Evolutionary conservation across 2,113 vertebrate genomes (phyloP).

Genomic region (Taxidea taxus): DNA sequence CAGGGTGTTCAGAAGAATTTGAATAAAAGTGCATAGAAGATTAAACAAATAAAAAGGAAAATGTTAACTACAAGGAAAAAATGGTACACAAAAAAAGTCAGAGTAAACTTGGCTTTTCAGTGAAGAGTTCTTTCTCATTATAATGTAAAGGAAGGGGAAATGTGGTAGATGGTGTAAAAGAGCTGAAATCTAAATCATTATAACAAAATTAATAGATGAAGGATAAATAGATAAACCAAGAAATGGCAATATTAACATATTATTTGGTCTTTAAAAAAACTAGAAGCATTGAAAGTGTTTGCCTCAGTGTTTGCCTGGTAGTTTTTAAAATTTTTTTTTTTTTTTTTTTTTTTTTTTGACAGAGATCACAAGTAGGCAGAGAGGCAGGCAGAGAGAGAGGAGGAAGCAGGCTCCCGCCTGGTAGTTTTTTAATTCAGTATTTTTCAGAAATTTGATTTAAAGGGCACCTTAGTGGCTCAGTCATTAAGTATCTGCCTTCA

Average conservation of each 20-base stretch:
- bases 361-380: no score
- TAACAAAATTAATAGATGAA: neutral
- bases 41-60: neutral
- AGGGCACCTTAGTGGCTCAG: no score
- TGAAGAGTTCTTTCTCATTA: neutral
- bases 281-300: neutral
- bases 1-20: neutral
- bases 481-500: no score
- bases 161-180: neutral
- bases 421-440: neutral
- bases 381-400: no score
- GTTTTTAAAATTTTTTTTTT: no score
- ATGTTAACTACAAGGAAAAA: neutral
- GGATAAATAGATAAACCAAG: neutral
- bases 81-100: neutral
- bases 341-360: no score
- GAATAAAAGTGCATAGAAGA: neutral
- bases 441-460: conserved; percentile 22
- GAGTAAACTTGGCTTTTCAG: neutral
- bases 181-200: neutral
- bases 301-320: neutral
- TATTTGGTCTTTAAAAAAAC: neutral
- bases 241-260: neutral
- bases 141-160: neutral
- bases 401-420: no score